Percentiles rank a stretch among this genome's conserved stretches.
phyloP scores from a whole-genome alignment of 30 jellyfish, hydroid and myxozoan species.

The Clytia hemisphaerica region DNA sequence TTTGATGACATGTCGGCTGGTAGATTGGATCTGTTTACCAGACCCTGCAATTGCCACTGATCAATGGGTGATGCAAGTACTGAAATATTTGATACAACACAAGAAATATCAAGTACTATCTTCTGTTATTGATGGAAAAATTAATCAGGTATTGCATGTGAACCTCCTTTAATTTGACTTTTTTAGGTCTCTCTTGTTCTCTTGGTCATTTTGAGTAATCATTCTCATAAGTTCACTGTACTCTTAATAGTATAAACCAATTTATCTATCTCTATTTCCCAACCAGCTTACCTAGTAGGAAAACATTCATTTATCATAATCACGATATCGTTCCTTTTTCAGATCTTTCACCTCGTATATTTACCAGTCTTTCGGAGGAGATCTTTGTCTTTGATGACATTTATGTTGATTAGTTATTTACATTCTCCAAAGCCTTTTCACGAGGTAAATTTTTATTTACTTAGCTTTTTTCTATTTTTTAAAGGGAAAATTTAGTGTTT shows the following conservation, averaged over 20 bases:
- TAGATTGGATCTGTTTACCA: constrained; percentile 33
- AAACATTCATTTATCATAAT: neutral
- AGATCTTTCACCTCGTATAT: constrained; percentile 58
- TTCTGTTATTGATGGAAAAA: constrained; percentile 19
- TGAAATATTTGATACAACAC: constrained; percentile 6
- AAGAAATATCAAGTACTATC: constrained; percentile 4
- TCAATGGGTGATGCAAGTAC: neutral
- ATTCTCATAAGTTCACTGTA: too few relatives aligned
- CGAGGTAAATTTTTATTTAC: constrained; percentile 26
- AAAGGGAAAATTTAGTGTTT: neutral
- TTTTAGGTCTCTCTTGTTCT: too few relatives aligned
- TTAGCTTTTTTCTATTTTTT: neutral
- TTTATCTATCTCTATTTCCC: too few relatives aligned
- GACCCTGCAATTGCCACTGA: neutral
- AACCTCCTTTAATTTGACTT: neutral
- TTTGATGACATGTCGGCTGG: constrained; percentile 14
- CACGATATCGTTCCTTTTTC: neutral
- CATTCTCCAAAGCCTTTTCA: constrained; percentile 70
- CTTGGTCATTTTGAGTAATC: neutral
- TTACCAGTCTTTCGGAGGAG: constrained; percentile 46
- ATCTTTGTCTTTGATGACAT: constrained; percentile 64
- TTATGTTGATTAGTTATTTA: constrained; percentile 46
- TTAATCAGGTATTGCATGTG: constrained; percentile 13
- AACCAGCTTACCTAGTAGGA: too few relatives aligned
- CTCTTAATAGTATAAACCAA: too few relatives aligned